Evolutionary conservation across 2,113 vertebrate species (phyloP).

Genomic region (Larimichthys crocea): DNA sequence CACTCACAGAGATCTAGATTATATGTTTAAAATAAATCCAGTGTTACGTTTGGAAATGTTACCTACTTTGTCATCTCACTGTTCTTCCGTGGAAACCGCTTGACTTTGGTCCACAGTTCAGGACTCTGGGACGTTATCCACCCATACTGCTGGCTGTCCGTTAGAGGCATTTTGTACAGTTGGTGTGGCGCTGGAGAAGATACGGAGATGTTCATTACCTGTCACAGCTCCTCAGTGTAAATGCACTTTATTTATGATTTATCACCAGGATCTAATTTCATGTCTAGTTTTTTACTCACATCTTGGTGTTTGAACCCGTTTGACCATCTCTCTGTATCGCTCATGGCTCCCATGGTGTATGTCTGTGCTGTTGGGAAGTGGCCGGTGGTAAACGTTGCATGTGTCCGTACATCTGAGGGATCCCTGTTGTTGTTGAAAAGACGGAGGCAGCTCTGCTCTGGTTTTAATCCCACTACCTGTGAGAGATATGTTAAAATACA

Average conservation of each 20-base stretch:
- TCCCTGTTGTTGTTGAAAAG: constrained; percentile 24
- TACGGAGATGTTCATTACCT: background rate
- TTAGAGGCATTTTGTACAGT: constrained; percentile 83
- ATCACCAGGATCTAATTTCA: background rate
- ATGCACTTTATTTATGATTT: background rate
- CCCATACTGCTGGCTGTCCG: constrained; percentile 84
- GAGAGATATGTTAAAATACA: background rate
- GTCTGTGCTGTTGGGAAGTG: constrained; percentile 63
- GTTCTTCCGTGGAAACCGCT: constrained; percentile 74
- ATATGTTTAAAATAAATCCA: background rate
- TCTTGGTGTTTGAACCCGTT: constrained; percentile 51
- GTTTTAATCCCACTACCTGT: constrained; percentile 22
- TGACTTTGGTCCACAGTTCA: constrained; percentile 78
- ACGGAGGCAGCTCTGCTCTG: constrained; percentile 19
- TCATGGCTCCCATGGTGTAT: constrained; percentile 76
- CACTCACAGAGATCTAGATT: background rate
- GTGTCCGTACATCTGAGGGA: constrained; percentile 27
- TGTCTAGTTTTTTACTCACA: constrained; percentile 45
- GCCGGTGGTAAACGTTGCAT: constrained; percentile 45
- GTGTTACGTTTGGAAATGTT: background rate
- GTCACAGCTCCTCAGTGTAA: background rate
- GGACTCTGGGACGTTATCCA: constrained; percentile 76
- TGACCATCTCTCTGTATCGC: constrained; percentile 75
- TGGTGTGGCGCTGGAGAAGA: constrained; percentile 84
- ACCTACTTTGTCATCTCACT: constrained; percentile 86